phyloP scores from a whole-genome alignment of 2,797 vertebrate species.

The Poliocrania exsul region DNA sequence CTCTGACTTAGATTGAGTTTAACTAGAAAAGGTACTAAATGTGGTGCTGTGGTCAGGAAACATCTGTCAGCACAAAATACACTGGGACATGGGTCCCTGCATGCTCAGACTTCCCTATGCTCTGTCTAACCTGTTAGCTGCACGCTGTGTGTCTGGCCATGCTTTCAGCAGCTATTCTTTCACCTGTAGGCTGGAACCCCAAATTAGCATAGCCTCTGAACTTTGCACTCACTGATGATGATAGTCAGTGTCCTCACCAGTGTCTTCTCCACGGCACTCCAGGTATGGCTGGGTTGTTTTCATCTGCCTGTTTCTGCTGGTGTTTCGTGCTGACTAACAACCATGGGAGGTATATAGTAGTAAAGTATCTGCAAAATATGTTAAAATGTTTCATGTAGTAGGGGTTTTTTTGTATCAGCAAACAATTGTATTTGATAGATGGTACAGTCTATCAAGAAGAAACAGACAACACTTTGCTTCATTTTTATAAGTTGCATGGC shows the following conservation, averaged over 20 bases:
- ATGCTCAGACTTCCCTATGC: fast-evolving
- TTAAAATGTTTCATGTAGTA: background rate
- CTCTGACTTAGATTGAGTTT: background rate
- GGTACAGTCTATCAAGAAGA: background rate
- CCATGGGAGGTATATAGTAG: background rate
- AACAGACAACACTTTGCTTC: background rate
- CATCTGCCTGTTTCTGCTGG: background rate
- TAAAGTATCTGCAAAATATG: background rate
- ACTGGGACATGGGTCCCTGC: no score
- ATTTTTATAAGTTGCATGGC: background rate
- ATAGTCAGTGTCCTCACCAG: background rate
- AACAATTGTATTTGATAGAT: background rate
- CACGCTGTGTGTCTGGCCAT: fast-evolving
- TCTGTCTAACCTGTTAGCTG: fast-evolving
- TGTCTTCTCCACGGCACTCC: background rate
- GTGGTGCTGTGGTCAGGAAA: background rate
- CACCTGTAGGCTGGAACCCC: no score
- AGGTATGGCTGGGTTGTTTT: background rate
- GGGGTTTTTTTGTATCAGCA: background rate
- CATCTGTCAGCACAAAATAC: fast-evolving
- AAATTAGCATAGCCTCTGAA: background rate
- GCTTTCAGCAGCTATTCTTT: background rate
- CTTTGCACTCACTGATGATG: no score
- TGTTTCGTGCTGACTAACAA: background rate
- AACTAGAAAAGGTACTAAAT: background rate